Evolutionary conservation across 2,888 invertebrate species (phyloP).

Genomic region (Belgica antarctica): DNA sequence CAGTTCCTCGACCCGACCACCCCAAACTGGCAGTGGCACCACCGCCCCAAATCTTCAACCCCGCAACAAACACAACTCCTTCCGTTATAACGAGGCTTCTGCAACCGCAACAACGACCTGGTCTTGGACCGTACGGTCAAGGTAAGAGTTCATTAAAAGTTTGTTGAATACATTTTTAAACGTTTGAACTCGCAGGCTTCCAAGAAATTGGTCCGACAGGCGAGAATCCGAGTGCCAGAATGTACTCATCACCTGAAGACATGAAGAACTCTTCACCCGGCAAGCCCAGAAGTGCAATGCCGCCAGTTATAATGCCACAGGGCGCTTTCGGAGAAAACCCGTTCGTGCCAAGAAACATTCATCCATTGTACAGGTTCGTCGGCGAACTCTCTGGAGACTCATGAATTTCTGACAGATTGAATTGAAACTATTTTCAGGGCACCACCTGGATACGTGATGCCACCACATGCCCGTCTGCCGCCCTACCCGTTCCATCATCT

Average conservation of each 20-base stretch:
- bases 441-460: conserved; percentile 28
- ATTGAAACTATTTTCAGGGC: not conserved
- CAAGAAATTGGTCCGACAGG: not conserved
- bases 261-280: not conserved
- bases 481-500: conserved; percentile 36
- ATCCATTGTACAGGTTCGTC: conserved; percentile 32
- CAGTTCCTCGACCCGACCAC: conserved; percentile 33
- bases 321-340: conserved; percentile 25
- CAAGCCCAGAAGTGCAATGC: not conserved
- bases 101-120: conserved; percentile 49
- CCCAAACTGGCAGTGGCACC: conserved; percentile 54
- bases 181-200: too few species aligned
- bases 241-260: conserved; percentile 4
- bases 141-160: not conserved
- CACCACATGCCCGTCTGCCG: conserved; percentile 35
- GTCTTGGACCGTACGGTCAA: not conserved
- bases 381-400: not conserved
- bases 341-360: conserved; percentile 27
- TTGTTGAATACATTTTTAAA: not conserved
- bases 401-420: not conserved
- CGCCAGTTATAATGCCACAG: not conserved
- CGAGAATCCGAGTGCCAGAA: conserved; percentile 17
- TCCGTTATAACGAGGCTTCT: conserved; percentile 66
- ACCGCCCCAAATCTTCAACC: conserved; percentile 51
- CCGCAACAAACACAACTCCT: conserved; percentile 50